Evolutionary conservation across 2,888 invertebrate species (phyloP), one percentile per base, ranked within the genome.

Genomic region (Eurois occulta): DNA sequence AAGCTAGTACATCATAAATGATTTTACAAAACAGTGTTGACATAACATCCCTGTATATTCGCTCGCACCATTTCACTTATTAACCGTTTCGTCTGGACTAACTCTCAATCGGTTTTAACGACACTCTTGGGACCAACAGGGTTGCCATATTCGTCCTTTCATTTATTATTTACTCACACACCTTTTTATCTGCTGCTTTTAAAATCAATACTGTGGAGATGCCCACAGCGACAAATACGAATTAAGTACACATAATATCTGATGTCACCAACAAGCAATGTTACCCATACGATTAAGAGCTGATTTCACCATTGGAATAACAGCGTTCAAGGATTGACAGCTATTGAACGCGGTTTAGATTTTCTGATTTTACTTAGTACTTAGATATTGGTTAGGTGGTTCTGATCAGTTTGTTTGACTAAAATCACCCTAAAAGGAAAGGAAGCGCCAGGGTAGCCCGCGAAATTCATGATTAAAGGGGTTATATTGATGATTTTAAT

Each of bases 1-100:
- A n/a, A n/a, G n/a, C n/a, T n/a, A n/a, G n/a, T 46, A 70, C 41
- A 48, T 72, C 65, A 58, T 60, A 58, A n/a, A 71, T 71, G 65
- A 46, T n/a, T 38, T n/a, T 46, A 21, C 43, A 43, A 72, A 73
- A 55, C 60, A 67, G 18, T 79, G 66, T 52, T 55, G 62, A 46
- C 62, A 67, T 21, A 67, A n/a, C 32, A 18, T n/a, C 16, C 32
- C 35, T n/a, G 13, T 21, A 58, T 62, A 64, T 73, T 74, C 48
- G 24, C 52, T 58, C 41, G 24, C 41, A 52, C 43, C 74, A 32
- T 72, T 71, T 83, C 74, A 58, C n/a, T 69, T 74, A 77, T 80
- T 77, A 78, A 80, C 28, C 72, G 75, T 48, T 43, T 83, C 73
- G 62, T 74, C 78, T 83, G 78, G 67, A 38, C 82, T 43, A 67